Base-by-base conservation (phyloP, 2,888 invertebrate genomes). In the Hydropsyche betteni region DNA sequence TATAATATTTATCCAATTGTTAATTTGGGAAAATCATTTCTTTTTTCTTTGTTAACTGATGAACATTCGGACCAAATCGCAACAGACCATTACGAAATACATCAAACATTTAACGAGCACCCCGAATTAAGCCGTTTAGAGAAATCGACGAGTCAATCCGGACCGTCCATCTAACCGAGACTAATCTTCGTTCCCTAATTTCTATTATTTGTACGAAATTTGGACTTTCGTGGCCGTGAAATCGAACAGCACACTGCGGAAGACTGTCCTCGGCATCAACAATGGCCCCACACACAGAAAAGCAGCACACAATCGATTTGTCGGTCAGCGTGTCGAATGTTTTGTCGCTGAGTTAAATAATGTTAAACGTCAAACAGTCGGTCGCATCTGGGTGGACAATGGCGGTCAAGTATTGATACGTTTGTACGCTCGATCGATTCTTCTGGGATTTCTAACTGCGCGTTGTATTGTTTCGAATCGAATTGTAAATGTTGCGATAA, bases 251-350 rank as follows among this genome's bases (percentile, higher is more conserved):
- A 36, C 36, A 36, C n/a, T 3, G 10, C 6, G 34, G 34, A 34
- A 2, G 3, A n/a, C 12, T 24, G 10, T 33, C 61, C 10, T 24
- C 33, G 36, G 3, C 10, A 2, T 64, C 12, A 1, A 64, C 34
- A 64, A 64, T 64, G 36, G 64, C 36, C 64, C 7, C 12, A n/a
- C 36, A 33, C 55, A 55, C 16, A 55, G 16, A 55, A n/a, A 55
- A 6, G 16, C 51, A 51, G 64, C 64, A 36, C 34, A 64, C 55
- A 64, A 64, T 64, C 64, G 34, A 64, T 64, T 64, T 33, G 34
- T 36, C 36, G 64, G 64, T 64, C 64, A 64, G 64, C 64, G 12
- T 64, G 64, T 33, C 64, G 64, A 64, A 64, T 33, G 58, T 24
- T 58, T 58, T 58, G 58, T 58, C 14, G 5, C 16, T 3, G 8